phyloP scores from a whole-genome alignment of 2,888 invertebrate genomes.

The Malacosoma neustria region DNA sequence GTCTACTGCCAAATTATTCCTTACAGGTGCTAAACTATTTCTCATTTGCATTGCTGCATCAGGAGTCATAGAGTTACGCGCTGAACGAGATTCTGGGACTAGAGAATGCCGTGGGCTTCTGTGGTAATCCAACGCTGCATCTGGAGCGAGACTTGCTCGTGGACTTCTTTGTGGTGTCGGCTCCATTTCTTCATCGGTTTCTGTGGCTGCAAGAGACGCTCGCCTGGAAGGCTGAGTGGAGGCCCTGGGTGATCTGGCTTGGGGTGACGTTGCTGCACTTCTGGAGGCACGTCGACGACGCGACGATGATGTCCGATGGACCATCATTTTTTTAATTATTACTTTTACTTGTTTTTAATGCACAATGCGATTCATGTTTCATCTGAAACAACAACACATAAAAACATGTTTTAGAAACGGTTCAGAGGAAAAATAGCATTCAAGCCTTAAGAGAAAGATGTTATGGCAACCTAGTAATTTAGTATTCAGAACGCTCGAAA shows the following conservation, averaged over 20 bases:
- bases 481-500: conserved; percentile 13
- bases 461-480: conserved; percentile 12
- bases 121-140: conserved; percentile 67
- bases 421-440: too few relatives aligned
- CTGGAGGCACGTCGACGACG: conserved; percentile 79
- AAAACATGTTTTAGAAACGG: not conserved
- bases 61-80: conserved; percentile 78
- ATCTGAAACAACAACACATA: not conserved
- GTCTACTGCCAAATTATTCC: conserved; percentile 77
- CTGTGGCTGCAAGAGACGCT: conserved; percentile 77
- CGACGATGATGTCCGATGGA: conserved; percentile 79
- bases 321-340: conserved; percentile 51
- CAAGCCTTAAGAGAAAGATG: conserved; percentile 1
- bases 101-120: conserved; percentile 74
- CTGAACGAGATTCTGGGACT: conserved; percentile 71
- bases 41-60: conserved; percentile 71
- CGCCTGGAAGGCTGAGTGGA: conserved; percentile 63
- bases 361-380: not conserved
- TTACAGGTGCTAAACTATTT: conserved; percentile 71
- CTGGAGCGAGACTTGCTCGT: conserved; percentile 76
- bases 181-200: conserved; percentile 75
- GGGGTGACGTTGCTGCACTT: conserved; percentile 78
- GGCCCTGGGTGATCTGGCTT: conserved; percentile 67
- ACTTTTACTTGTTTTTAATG: not conserved
- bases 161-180: conserved; percentile 65